Evolutionary conservation across 2,113 vertebrate species (phyloP).

Genomic region (Fulmarus glacialis): DNA sequence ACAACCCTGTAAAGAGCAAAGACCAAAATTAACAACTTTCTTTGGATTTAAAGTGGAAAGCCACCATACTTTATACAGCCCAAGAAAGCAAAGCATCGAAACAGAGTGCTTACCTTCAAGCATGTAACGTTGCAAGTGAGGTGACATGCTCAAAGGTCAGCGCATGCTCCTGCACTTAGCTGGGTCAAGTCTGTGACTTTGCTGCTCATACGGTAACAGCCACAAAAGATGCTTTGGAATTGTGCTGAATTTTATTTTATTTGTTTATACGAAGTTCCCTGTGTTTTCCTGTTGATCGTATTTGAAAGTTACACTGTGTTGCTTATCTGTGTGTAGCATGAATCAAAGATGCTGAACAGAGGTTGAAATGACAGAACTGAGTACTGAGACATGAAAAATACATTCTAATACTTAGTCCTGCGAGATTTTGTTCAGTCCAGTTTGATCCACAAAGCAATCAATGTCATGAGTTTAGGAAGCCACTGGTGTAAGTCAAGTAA

Average conservation of each 20-base stretch:
- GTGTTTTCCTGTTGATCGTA: neutral
- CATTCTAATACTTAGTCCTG: neutral
- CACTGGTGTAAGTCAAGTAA: neutral
- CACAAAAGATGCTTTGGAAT: neutral
- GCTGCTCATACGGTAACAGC: neutral
- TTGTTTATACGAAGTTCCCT: neutral
- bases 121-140: neutral
- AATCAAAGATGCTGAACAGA: neutral
- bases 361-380: neutral
- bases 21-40: neutral
- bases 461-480: neutral
- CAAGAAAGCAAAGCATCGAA: neutral
- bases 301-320: neutral
- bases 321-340: accelerated
- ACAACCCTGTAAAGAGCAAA: neutral
- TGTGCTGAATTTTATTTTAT: neutral
- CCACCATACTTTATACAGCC: neutral
- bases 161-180: accelerated
- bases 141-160: neutral
- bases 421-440: neutral
- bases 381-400: neutral
- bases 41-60: neutral
- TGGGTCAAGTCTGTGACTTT: neutral
- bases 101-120: neutral
- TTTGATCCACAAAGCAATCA: neutral